Evolutionary conservation across 2,888 invertebrate genomes (phyloP).

Genomic region (Cylloceria caligata): DNA sequence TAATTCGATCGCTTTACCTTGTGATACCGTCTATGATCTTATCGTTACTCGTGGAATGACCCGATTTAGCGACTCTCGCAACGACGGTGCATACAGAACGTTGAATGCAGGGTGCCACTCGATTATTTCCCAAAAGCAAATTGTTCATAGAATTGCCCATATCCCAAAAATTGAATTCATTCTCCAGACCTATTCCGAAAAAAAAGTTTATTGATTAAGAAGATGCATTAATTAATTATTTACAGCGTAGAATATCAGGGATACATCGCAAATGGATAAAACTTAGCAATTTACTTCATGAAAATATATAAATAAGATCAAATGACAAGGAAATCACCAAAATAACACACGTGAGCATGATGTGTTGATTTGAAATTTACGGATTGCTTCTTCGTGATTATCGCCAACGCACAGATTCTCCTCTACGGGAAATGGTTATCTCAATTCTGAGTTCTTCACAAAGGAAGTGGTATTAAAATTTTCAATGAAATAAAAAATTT

Average conservation of each 20-base stretch:
- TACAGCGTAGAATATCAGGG: slow-evolving; percentile 27
- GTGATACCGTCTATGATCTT: slow-evolving; percentile 83
- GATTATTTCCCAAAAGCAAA: slow-evolving; percentile 80
- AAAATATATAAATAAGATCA: too few relatives aligned
- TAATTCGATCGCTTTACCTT: slow-evolving; percentile 75
- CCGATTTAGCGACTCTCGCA: slow-evolving; percentile 73
- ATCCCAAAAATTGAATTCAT: slow-evolving; percentile 71
- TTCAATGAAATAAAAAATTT: too few relatives aligned
- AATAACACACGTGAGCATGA: too few relatives aligned
- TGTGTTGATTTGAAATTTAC: too few relatives aligned
- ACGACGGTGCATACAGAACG: slow-evolving; percentile 81
- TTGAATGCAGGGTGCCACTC: slow-evolving; percentile 82
- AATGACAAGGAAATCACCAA: too few relatives aligned
- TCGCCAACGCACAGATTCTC: too few relatives aligned
- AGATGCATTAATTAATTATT: neutral
- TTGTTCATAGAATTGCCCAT: slow-evolving; percentile 78
- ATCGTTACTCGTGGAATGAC: slow-evolving; percentile 79
- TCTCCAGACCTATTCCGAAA: slow-evolving; percentile 72
- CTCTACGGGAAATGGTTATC: too few relatives aligned
- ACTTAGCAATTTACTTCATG: too few relatives aligned
- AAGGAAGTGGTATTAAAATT: too few relatives aligned
- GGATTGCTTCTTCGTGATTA: too few relatives aligned
- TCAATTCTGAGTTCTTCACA: too few relatives aligned
- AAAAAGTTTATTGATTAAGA: neutral
- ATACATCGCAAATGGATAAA: too few relatives aligned